Base-by-base conservation (phyloP, 2,113 vertebrate genomes). In the Pongo pygmaeus region DNA sequence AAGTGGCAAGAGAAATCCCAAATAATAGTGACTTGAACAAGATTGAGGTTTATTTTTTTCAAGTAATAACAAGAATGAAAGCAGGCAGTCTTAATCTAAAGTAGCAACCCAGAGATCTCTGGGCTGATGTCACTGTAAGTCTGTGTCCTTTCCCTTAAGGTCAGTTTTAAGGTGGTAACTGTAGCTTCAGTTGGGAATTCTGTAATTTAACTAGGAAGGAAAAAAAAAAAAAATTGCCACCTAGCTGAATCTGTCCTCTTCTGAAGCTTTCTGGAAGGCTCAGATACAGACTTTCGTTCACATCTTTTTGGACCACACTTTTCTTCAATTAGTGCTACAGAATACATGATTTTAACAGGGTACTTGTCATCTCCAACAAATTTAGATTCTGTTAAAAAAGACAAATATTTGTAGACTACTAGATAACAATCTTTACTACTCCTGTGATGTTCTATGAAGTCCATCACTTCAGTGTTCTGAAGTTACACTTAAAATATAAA, bases 401-500 rank as follows among this genome's bases (percentile, higher is more conserved):
- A 84, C 20, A 32, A 67, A 55, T 40, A 8, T 8, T 50, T 4
- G 38, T 13, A 70, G 14, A 5, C 78, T 84, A 61, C 78, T 17
- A 84, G 59, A 40, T 2, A 84, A 38, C 14, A 61, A 57, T 83
- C 12, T 84, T 83, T 52, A 25, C 38, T 77, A 10, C 40, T 59
- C 4, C 14, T 57, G 0, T 84, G 35, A 89, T 72, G 12, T 61
- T 50, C 59, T 79, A 25, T 35, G 75, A 87, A 9, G 18, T 59
- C 38, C n/a, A 77, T 50, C n/a, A n/a, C n/a, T 1, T 38, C 72
- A 50, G 59, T 91, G 43, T 86, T 84, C 40, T 67, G 78, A 93
- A 0, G 1, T 2, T 94, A 70, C 69, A 32, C 18, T 95, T 80
- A 59, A 97, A 97, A 95, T 48, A 93, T 10, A 89, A 97, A 96